A percentile compares a stretch with the other conserved stretches of the same genome.
Conservation (phyloP, 2,797 vertebrate genomes). For the Microctenopoma lineatum region DNA sequence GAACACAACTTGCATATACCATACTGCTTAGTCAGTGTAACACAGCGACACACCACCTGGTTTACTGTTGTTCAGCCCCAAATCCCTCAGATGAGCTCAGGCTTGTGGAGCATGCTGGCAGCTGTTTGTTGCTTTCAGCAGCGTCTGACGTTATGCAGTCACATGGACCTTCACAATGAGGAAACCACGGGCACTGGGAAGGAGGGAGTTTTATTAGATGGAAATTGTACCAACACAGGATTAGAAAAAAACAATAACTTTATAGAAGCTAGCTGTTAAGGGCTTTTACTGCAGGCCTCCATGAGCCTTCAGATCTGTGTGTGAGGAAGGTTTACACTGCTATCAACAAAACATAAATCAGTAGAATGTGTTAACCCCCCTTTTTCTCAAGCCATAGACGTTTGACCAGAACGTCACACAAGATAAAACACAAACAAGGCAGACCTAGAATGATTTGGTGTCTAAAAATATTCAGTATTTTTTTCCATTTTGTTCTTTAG, state of each 20-base stretch:
- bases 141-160: slow-evolving; percentile 60
- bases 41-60: slow-evolving; percentile 64
- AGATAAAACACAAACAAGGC: neutral
- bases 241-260: neutral
- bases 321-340: neutral
- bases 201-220: slow-evolving; percentile 23
- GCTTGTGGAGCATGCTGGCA: slow-evolving; percentile 68
- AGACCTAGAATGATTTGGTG: fast-evolving
- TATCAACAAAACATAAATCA: neutral
- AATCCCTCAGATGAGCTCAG: slow-evolving; percentile 73
- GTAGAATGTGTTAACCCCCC: neutral
- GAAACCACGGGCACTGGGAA: slow-evolving; percentile 34
- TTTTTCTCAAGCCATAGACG: slow-evolving; percentile 12
- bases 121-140: slow-evolving; percentile 70
- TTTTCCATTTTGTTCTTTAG: slow-evolving; percentile 69
- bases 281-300: neutral
- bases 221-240: slow-evolving; percentile 25
- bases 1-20: slow-evolving; percentile 22
- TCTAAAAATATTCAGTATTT: neutral
- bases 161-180: slow-evolving; percentile 32
- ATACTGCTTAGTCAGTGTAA: slow-evolving; percentile 41
- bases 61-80: slow-evolving; percentile 53
- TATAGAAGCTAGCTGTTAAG: no score
- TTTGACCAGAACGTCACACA: neutral
- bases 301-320: slow-evolving; percentile 1